phyloP scores from a whole-genome alignment of 2,113 vertebrate genomes.

The Antechinus stuartii region DNA sequence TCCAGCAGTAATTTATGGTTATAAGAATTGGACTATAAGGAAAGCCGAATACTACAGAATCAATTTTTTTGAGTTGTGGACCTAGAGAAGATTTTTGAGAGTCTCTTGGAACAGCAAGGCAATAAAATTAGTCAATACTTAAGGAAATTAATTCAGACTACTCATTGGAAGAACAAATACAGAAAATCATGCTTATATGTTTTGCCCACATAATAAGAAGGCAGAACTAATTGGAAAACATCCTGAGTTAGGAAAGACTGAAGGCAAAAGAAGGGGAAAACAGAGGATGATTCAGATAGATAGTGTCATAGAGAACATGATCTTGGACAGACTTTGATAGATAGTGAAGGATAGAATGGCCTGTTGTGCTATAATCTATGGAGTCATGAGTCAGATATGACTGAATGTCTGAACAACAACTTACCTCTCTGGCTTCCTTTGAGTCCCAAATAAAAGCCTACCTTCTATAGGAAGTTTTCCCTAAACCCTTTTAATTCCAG shows the following conservation, averaged over 20 bases:
- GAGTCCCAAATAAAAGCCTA: not conserved
- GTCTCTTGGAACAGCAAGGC: too few species aligned
- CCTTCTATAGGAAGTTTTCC: not conserved
- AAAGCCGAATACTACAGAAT: too few species aligned
- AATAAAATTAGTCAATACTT: too few species aligned
- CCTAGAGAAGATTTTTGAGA: too few species aligned
- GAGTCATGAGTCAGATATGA: not conserved
- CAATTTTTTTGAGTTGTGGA: too few species aligned
- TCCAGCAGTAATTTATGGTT: too few species aligned
- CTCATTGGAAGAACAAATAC: too few species aligned
- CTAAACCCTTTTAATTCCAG: not conserved
- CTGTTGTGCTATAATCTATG: not conserved
- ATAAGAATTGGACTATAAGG: too few species aligned
- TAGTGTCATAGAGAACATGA: not conserved
- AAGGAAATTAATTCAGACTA: too few species aligned
- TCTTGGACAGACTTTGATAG: not conserved
- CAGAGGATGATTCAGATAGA: not conserved
- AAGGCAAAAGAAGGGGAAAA: not conserved
- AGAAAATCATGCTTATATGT: too few species aligned
- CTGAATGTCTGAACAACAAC: not conserved
- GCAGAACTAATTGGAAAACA: not conserved
- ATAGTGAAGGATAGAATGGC: too few species aligned
- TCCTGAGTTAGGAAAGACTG: not conserved
- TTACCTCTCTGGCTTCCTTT: not conserved
- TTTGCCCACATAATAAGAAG: too few species aligned